phyloP scores from a whole-genome alignment of 1,140 invertebrate genomes.

The Atopsyche davidsoni region DNA sequence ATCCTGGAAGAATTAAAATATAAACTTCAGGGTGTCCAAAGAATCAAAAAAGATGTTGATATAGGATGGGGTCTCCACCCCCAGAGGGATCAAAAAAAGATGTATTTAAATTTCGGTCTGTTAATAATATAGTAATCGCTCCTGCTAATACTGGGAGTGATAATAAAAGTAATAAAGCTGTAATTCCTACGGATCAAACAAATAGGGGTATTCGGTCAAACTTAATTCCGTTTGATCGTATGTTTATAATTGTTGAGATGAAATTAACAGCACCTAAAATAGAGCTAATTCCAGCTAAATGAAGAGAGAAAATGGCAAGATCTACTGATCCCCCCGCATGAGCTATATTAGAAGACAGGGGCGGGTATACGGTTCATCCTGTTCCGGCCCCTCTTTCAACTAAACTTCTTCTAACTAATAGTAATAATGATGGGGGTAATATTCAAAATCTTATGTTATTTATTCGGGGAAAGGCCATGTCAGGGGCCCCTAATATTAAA shows the following conservation, averaged over 20 bases:
- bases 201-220: slow-evolving; percentile 54
- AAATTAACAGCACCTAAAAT: slow-evolving; percentile 65
- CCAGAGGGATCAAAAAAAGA: slow-evolving; percentile 62
- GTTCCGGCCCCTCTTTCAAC: slow-evolving; percentile 58
- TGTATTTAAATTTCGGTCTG: slow-evolving; percentile 65
- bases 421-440: slow-evolving; percentile 53
- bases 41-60: slow-evolving; percentile 76
- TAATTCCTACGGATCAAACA: slow-evolving; percentile 62
- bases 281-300: slow-evolving; percentile 61
- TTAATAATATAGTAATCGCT: slow-evolving; percentile 66
- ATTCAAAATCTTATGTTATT: slow-evolving; percentile 78
- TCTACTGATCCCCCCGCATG: slow-evolving; percentile 57
- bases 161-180: slow-evolving; percentile 57
- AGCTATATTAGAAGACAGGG: slow-evolving; percentile 50
- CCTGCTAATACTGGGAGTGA: slow-evolving; percentile 65
- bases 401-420: slow-evolving; percentile 53
- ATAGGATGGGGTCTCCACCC: slow-evolving; percentile 64
- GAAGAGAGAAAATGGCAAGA: slow-evolving; percentile 61
- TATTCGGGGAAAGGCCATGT: slow-evolving; percentile 71
- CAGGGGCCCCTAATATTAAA: slow-evolving; percentile 61
- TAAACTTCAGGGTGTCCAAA: slow-evolving; percentile 75
- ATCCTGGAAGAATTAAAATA: slow-evolving; percentile 62
- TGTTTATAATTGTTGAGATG: slow-evolving; percentile 56
- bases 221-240: slow-evolving; percentile 44
- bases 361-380: slow-evolving; percentile 64